phyloP scores from a whole-genome alignment of 2,888 invertebrate species.

The Syrphus vitripennis region DNA sequence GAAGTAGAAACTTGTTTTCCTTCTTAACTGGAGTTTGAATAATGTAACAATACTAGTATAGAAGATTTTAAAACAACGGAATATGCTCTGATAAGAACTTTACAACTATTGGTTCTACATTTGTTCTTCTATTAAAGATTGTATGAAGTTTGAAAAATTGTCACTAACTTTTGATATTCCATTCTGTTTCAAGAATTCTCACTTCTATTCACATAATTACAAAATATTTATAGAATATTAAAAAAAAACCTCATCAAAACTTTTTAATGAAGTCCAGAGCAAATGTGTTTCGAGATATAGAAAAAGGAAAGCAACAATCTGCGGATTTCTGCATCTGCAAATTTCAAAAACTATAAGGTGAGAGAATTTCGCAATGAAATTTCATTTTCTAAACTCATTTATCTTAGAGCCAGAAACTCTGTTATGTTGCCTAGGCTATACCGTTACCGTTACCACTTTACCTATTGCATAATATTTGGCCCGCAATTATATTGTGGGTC shows the following conservation, averaged over 20 bases:
- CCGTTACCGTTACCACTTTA: background rate
- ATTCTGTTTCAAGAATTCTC: background rate
- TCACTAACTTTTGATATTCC: no score
- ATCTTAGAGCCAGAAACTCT: background rate
- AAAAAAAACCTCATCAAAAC: background rate
- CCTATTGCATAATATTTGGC: constrained; percentile 56
- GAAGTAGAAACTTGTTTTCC: background rate
- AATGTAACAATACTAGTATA: background rate
- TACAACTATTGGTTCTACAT: no score
- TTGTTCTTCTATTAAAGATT: background rate
- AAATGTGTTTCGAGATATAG: background rate
- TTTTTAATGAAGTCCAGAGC: background rate
- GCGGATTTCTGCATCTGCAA: background rate
- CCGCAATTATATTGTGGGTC: constrained; percentile 32
- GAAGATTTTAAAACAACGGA: background rate
- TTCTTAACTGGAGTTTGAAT: background rate
- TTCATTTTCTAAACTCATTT: constrained; percentile 16
- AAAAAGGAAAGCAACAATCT: background rate
- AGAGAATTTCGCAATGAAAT: constrained; percentile 1
- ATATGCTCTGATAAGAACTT: no score
- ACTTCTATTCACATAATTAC: background rate
- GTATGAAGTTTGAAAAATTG: no score
- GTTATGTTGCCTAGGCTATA: no score
- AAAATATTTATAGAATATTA: background rate
- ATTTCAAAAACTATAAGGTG: background rate